Percentiles rank a stretch among this genome's conserved stretches.
These are phyloP conservation scores for Dicranocentrus wangi DNA, from an alignment of 2,888 invertebrate genomes.

Conservation along the genomic window DNA sequence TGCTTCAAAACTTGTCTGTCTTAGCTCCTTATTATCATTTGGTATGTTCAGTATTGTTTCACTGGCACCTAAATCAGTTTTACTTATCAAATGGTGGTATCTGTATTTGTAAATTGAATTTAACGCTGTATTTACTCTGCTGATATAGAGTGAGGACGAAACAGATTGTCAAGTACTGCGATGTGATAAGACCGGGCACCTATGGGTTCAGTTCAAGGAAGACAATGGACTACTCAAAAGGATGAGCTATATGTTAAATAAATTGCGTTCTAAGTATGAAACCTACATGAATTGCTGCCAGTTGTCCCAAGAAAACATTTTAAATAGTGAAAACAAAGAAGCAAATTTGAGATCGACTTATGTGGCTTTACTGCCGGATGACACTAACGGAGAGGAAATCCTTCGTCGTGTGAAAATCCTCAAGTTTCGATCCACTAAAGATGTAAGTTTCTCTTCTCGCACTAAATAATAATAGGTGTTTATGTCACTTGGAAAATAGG, in stretches of 20 bases:
- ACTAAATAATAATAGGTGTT: too few relatives aligned
- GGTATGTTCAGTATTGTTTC: conserved; percentile 30
- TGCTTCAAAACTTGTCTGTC: background rate
- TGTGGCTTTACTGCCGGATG: background rate
- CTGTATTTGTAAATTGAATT: too few relatives aligned
- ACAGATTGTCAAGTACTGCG: too few relatives aligned
- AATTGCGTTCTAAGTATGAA: background rate
- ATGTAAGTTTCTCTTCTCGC: too few relatives aligned
- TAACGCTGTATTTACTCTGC: too few relatives aligned
- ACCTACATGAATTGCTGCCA: background rate
- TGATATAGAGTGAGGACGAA: too few relatives aligned
- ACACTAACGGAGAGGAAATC: background rate
- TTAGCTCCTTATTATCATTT: conserved; percentile 19
- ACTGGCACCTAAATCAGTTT: too few relatives aligned
- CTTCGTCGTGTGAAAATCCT: background rate
- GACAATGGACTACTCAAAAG: background rate
- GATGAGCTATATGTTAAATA: background rate
- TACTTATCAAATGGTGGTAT: too few relatives aligned
- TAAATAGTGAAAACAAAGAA: background rate
- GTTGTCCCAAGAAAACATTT: background rate
- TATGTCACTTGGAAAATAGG: too few relatives aligned
- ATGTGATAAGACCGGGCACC: too few relatives aligned
- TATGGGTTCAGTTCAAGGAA: conserved; percentile 7
- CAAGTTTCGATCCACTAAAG: too few relatives aligned
- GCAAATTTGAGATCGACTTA: background rate